phyloP scores from a whole-genome alignment of 2,797 vertebrate species.

The Thunnus albacares region DNA sequence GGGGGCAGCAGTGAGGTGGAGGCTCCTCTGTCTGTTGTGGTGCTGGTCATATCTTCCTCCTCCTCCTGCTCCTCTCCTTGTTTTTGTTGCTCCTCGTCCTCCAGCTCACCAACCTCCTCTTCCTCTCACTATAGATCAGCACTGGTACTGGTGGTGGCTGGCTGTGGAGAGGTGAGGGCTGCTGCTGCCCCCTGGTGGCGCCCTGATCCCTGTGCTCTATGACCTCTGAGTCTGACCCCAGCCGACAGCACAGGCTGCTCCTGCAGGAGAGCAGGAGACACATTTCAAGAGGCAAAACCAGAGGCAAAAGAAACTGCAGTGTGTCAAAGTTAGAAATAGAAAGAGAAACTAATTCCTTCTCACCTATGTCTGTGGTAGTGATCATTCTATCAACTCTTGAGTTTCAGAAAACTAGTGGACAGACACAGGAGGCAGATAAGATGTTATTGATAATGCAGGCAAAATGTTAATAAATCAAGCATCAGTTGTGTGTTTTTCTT shows the following conservation, averaged over 20 bases:
- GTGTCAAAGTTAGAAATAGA: not conserved
- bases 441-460: not conserved
- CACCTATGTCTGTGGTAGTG: slow-evolving; percentile 69
- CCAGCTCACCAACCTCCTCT: slow-evolving; percentile 74
- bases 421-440: slow-evolving; percentile 23
- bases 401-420: slow-evolving; percentile 87
- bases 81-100: slow-evolving; percentile 64
- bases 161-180: slow-evolving; percentile 86
- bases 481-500: slow-evolving; percentile 11
- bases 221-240: slow-evolving; percentile 68
- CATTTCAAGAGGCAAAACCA: slow-evolving; percentile 19
- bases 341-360: slow-evolving; percentile 30
- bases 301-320: not conserved
- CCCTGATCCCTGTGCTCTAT: slow-evolving; percentile 79
- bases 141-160: slow-evolving; percentile 45
- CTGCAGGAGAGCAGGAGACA: slow-evolving; percentile 28
- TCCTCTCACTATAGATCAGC: slow-evolving; percentile 6
- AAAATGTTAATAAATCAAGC: not conserved
- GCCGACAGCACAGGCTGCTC: slow-evolving; percentile 80
- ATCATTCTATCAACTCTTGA: slow-evolving; percentile 89
- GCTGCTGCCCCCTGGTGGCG: slow-evolving; percentile 89
- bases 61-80: slow-evolving; percentile 48
- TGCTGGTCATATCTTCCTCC: slow-evolving; percentile 51
- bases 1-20: slow-evolving; percentile 88
- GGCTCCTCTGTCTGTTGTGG: slow-evolving; percentile 73